Evolutionary conservation across 2,888 invertebrate genomes (phyloP).

Genomic region (Drosophila fulvimacula): DNA sequence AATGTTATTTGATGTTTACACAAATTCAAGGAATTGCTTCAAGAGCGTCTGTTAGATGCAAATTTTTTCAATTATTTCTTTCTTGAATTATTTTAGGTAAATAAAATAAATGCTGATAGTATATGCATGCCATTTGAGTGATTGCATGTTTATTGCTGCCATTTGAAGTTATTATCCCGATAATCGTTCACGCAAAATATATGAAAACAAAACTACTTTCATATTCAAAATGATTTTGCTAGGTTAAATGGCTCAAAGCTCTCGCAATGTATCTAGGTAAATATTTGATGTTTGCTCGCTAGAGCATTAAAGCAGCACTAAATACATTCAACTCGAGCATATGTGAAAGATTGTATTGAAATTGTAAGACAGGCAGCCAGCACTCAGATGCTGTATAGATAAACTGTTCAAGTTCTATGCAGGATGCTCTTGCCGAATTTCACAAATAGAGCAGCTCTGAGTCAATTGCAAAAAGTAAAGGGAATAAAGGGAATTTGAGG

Average conservation of each 20-base stretch:
- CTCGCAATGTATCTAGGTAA: slow-evolving; percentile 33
- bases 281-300: slow-evolving; percentile 48
- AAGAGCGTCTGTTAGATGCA: too few relatives aligned
- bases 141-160: not conserved
- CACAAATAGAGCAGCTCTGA: not conserved
- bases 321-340: slow-evolving; percentile 17
- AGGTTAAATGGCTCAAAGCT: slow-evolving; percentile 22
- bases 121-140: not conserved
- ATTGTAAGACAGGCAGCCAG: not conserved
- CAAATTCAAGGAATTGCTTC: too few relatives aligned
- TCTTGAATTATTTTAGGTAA: not conserved
- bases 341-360: slow-evolving; percentile 9
- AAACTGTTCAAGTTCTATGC: slow-evolving; percentile 6
- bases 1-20: not conserved
- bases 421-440: not conserved
- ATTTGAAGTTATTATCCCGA: slow-evolving; percentile 1
- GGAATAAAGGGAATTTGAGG: too few relatives aligned
- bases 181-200: not conserved
- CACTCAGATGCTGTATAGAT: not conserved
- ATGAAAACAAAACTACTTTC: not conserved
- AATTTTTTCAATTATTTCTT: not conserved
- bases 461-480: not conserved
- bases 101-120: not conserved
- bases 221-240: not conserved
- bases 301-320: slow-evolving; percentile 27